phyloP scores from a whole-genome alignment of 2,797 vertebrate genomes.

The Gallinago stenura region DNA sequence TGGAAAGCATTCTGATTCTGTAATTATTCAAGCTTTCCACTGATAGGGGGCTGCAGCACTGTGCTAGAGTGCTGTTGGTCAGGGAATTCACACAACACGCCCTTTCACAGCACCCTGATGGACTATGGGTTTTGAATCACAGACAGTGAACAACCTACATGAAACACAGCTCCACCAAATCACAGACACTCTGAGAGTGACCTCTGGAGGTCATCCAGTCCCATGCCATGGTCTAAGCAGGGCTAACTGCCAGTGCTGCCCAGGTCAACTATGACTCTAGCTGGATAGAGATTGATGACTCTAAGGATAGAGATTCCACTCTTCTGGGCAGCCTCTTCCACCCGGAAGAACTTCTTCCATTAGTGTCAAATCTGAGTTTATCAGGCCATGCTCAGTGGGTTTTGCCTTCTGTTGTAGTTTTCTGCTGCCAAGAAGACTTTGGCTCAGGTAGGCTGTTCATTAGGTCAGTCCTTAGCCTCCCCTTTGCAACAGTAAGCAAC shows the following conservation, averaged over 20 bases:
- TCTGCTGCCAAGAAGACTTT: not conserved
- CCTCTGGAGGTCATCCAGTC: not conserved
- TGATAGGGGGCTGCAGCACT: fast-evolving
- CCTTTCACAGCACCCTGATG: fast-evolving
- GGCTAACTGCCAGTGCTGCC: fast-evolving
- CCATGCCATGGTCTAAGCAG: fast-evolving
- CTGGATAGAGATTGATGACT: not conserved
- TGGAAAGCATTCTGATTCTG: not conserved
- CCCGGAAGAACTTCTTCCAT: not conserved
- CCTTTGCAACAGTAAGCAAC: not conserved
- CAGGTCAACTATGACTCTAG: not conserved
- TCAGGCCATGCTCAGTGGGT: not conserved
- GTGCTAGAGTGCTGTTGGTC: fast-evolving
- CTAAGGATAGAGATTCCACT: not conserved
- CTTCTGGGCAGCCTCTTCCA: not conserved
- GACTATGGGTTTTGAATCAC: not conserved
- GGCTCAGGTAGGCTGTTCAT: not conserved
- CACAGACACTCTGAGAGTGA: not conserved
- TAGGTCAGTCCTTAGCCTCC: not conserved
- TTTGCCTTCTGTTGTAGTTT: not conserved
- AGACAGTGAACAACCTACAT: not conserved
- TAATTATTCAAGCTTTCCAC: not conserved
- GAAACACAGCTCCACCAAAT: not conserved
- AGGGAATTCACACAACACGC: fast-evolving
- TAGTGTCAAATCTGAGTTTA: not conserved